phyloP scores from a whole-genome alignment of 2,113 vertebrate genomes.

The Aepyceros melampus region DNA sequence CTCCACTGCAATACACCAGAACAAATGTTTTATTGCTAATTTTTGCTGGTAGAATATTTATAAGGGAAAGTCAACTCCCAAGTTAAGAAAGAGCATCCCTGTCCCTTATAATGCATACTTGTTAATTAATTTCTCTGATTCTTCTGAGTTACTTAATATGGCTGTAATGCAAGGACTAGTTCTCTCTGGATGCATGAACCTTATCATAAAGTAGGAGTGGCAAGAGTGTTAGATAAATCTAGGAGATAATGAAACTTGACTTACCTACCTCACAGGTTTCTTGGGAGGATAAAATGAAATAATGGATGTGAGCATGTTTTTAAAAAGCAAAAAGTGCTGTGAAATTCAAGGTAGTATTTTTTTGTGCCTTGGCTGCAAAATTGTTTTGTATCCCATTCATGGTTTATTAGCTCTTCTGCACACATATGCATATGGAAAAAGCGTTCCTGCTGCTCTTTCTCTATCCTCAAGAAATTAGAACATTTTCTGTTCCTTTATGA shows the following conservation, averaged over 20 bases:
- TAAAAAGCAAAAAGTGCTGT: conserved; percentile 23
- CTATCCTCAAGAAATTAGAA: neutral
- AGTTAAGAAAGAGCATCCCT: neutral
- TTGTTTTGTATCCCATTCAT: neutral
- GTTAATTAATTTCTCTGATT: conserved; percentile 14
- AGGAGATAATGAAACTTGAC: conserved; percentile 40
- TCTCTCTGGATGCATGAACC: conserved; percentile 24
- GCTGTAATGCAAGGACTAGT: neutral
- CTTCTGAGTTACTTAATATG: neutral
- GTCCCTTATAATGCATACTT: neutral
- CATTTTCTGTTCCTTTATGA: neutral
- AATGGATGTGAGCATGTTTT: conserved; percentile 29
- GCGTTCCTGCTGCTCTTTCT: neutral
- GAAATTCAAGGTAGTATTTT: neutral
- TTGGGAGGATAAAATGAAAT: conserved; percentile 55
- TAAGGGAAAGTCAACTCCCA: neutral
- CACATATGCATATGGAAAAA: neutral
- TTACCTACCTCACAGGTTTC: conserved; percentile 26
- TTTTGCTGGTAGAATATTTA: conserved; percentile 40
- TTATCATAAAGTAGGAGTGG: conserved; percentile 21
- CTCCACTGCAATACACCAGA: neutral
- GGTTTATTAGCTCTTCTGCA: neutral
- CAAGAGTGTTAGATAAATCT: conserved; percentile 30
- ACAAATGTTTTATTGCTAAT: neutral
- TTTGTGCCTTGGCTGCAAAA: neutral